These are phyloP conservation scores for Nannoperca australis DNA, from an alignment of 2,797 vertebrate genomes.

Conservation along the genomic window DNA sequence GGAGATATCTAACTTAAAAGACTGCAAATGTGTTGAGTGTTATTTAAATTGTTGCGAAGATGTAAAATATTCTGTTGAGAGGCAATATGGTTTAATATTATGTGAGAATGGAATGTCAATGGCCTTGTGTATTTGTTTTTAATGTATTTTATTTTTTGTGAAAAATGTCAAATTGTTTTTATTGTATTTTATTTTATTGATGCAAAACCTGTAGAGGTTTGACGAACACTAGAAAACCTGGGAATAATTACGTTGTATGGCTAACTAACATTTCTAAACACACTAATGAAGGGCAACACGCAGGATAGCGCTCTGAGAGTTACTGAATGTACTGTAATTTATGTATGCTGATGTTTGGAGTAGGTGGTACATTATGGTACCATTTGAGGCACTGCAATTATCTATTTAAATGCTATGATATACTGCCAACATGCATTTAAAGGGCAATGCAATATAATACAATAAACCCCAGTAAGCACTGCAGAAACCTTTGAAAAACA, in stretches of 20 bases:
- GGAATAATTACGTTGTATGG: constrained; percentile 81
- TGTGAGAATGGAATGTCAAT: constrained; percentile 92
- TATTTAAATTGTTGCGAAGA: constrained; percentile 93
- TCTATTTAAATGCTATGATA: constrained; percentile 89
- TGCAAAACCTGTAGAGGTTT: constrained; percentile 87
- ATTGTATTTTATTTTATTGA: constrained; percentile 84
- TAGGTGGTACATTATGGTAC: constrained; percentile 82
- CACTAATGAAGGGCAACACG: constrained; percentile 86
- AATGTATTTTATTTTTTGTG: constrained; percentile 94
- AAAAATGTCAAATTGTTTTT: constrained; percentile 88
- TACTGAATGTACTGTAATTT: constrained; percentile 93
- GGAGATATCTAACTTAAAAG: constrained; percentile 81
- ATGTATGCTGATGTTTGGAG: constrained; percentile 83
- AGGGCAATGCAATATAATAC: constrained; percentile 85
- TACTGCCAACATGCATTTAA: constrained; percentile 89
- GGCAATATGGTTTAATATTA: constrained; percentile 94
- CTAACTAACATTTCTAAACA: constrained; percentile 89
- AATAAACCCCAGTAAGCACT: constrained; percentile 80
- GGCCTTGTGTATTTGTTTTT: constrained; percentile 96
- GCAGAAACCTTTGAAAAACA: constrained; percentile 78
- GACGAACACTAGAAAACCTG: constrained; percentile 77
- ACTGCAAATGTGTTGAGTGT: constrained; percentile 83
- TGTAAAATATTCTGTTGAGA: constrained; percentile 99
- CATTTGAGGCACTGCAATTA: constrained; percentile 84
- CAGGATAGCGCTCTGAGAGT: constrained; percentile 80